Conservation (phyloP, 2,113 vertebrate species). For the Sinocyclocheilus maitianheensis region DNA sequence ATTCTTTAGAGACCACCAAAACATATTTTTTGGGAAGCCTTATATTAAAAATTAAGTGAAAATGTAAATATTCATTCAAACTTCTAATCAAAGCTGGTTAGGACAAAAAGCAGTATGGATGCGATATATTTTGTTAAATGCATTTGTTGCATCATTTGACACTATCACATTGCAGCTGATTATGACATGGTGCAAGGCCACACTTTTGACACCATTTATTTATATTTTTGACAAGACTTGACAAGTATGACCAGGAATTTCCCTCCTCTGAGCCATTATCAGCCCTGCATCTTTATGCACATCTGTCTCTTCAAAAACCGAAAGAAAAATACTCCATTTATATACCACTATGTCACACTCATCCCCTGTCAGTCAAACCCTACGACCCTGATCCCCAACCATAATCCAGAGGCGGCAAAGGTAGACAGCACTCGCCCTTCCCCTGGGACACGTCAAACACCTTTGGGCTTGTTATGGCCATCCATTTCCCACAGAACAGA, state of each 20-base stretch:
- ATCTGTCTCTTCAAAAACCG: constrained; percentile 3
- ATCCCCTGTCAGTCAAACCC: constrained; percentile 19
- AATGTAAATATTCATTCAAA: background rate
- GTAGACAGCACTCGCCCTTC: background rate
- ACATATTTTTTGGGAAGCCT: too few species aligned
- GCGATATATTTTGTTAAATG: background rate
- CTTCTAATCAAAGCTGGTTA: background rate
- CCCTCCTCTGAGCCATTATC: constrained; percentile 2
- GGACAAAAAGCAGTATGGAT: background rate
- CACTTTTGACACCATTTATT: constrained; percentile 5
- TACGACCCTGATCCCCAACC: background rate
- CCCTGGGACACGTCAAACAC: constrained; percentile 21
- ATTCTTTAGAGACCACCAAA: too few species aligned
- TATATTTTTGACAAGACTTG: constrained; percentile 10
- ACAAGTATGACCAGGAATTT: constrained; percentile 29
- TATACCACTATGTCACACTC: constrained; percentile 38
- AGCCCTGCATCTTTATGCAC: constrained; percentile 24
- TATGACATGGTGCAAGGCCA: constrained; percentile 4
- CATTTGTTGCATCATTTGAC: background rate
- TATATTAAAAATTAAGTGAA: too few species aligned
- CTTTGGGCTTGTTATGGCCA: background rate
- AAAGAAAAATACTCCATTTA: constrained; percentile 20
- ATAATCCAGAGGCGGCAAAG: constrained; percentile 8
- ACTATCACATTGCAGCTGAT: background rate
- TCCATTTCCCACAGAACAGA: background rate